Conservation (phyloP, 2,113 vertebrate species). For the Pogona vitticeps region DNA sequence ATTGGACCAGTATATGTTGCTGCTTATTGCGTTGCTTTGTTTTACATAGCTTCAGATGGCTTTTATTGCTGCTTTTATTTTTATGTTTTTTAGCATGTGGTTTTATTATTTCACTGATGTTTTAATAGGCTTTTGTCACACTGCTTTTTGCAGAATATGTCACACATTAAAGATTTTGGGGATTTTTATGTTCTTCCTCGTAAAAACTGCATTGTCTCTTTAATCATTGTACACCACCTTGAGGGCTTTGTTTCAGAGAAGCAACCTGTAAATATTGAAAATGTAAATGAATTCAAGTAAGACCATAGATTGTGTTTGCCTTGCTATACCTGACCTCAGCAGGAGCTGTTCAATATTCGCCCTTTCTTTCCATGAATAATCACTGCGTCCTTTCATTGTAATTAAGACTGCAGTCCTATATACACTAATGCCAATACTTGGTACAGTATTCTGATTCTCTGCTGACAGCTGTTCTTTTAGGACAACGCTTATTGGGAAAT, state of each 20-base stretch:
- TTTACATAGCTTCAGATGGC: background rate
- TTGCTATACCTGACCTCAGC: background rate
- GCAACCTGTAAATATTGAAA: background rate
- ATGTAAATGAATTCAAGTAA: background rate
- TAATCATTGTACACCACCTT: background rate
- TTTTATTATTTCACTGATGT: background rate
- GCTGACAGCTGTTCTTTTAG: slow-evolving; percentile 13
- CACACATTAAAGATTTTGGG: background rate
- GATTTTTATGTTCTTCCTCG: background rate
- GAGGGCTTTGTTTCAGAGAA: background rate
- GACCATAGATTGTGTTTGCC: background rate
- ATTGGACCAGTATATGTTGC: background rate
- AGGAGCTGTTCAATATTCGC: background rate
- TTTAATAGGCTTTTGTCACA: background rate
- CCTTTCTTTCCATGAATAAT: background rate
- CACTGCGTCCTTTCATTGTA: background rate
- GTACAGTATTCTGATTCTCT: too few relatives aligned
- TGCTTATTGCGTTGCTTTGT: background rate
- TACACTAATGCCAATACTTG: background rate
- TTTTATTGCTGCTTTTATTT: background rate
- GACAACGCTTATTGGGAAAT: slow-evolving; percentile 36
- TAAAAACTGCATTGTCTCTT: background rate
- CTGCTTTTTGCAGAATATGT: background rate
- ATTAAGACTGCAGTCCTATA: background rate
- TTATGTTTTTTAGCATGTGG: background rate